A percentile compares a stretch with the other conserved stretches of the same genome.
Conservation (phyloP, 2,113 vertebrate genomes). For the Natator depressus region DNA sequence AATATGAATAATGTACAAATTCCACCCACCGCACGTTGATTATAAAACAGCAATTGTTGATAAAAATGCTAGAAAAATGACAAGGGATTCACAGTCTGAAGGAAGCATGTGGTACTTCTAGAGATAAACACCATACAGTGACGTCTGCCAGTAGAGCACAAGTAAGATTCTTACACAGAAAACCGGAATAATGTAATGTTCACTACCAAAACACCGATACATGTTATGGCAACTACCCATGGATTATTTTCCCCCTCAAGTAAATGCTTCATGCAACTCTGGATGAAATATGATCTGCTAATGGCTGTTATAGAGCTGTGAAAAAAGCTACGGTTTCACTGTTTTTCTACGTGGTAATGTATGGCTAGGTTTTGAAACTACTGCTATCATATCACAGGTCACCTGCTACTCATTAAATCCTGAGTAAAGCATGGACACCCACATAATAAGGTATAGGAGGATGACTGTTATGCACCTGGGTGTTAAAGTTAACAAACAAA, state of each 20-base stretch:
- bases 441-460: neutral
- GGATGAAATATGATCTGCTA: neutral
- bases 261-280: neutral
- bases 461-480: neutral
- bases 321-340: neutral
- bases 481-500: neutral
- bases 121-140: accelerated
- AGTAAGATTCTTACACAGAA: neutral
- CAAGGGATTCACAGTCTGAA: neutral
- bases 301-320: neutral
- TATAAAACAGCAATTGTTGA: neutral
- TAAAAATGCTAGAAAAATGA: neutral
- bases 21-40: neutral
- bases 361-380: neutral
- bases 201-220: neutral
- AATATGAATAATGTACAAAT: neutral
- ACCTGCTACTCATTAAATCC: neutral
- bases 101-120: neutral
- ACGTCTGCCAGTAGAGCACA: neutral
- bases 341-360: neutral
- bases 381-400: neutral
- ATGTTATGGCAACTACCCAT: neutral
- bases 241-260: neutral
- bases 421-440: neutral
- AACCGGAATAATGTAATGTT: neutral